Conservation (phyloP, 2,888 invertebrate genomes). For the Gastrophysa polygoni region DNA sequence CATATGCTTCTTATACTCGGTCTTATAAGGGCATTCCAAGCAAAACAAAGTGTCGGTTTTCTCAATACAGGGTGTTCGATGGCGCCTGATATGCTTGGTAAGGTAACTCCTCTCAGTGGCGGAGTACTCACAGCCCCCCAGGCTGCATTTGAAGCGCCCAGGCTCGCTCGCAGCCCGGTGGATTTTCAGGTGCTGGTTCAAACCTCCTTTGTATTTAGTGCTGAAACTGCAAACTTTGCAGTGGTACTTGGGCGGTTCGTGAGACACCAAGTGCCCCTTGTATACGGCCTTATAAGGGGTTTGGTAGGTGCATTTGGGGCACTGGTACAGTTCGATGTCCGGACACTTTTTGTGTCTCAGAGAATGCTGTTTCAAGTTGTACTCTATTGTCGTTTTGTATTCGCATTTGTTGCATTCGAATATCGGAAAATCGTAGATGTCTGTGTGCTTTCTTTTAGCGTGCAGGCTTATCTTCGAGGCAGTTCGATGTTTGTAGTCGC, state of each 20-base stretch:
- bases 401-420: slow-evolving; percentile 5
- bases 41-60: slow-evolving; percentile 5
- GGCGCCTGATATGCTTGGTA: slow-evolving; percentile 3
- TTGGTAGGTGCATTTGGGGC: neutral
- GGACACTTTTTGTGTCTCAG: neutral
- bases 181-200: neutral
- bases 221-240: neutral
- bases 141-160: neutral
- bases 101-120: slow-evolving; percentile 4
- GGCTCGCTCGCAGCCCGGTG: neutral
- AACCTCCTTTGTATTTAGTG: neutral
- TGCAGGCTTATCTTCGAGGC: neutral
- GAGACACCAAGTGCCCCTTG: neutral
- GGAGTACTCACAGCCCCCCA: neutral
- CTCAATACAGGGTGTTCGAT: neutral
- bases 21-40: neutral
- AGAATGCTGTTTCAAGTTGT: slow-evolving; percentile 2
- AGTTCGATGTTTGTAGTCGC: neutral
- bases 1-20: slow-evolving; percentile 11
- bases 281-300: neutral
- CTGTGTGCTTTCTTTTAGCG: neutral
- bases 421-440: neutral
- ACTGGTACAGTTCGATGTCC: neutral
- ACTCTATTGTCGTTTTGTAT: neutral
- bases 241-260: neutral